These are phyloP conservation scores for Conops quadrifasciatus DNA, from an alignment of 2,888 invertebrate species.

Conservation along the genomic window DNA sequence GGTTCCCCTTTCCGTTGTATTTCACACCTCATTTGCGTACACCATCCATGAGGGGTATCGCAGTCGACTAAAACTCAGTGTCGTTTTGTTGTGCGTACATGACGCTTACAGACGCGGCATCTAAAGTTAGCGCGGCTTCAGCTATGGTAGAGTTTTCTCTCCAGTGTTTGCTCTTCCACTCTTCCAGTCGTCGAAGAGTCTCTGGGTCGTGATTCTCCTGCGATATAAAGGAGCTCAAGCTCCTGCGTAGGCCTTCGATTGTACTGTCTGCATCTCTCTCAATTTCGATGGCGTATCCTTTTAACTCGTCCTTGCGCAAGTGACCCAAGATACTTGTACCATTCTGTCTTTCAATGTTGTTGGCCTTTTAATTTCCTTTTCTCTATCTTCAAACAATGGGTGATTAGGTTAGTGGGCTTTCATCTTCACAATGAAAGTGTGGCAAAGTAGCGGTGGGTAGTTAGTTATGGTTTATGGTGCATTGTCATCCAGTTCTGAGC, in stretches of 20 bases:
- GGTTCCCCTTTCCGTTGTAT: slow-evolving; percentile 3
- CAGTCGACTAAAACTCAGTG: not conserved
- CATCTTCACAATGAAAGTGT: too few relatives aligned
- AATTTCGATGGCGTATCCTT: not conserved
- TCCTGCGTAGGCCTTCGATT: not conserved
- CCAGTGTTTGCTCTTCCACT: not conserved
- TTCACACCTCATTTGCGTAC: not conserved
- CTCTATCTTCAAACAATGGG: not conserved
- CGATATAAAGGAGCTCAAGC: not conserved
- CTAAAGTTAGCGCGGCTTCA: not conserved
- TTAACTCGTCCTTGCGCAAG: not conserved
- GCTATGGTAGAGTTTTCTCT: not conserved
- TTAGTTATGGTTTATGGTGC: too few relatives aligned
- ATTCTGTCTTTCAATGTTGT: too few relatives aligned
- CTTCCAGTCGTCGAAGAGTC: not conserved
- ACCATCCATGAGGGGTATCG: not conserved
- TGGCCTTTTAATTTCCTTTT: too few relatives aligned
- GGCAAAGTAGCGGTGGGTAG: too few relatives aligned
- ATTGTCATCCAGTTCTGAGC: too few relatives aligned
- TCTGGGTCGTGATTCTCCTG: not conserved
- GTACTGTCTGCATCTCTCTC: not conserved
- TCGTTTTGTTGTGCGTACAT: not conserved
- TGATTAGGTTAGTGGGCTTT: not conserved
- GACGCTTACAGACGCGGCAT: not conserved
- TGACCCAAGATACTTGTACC: not conserved